These are phyloP conservation scores for Marasmarcha lunaedactyla DNA, from an alignment of 2,888 invertebrate genomes.

Conservation along the genomic window DNA sequence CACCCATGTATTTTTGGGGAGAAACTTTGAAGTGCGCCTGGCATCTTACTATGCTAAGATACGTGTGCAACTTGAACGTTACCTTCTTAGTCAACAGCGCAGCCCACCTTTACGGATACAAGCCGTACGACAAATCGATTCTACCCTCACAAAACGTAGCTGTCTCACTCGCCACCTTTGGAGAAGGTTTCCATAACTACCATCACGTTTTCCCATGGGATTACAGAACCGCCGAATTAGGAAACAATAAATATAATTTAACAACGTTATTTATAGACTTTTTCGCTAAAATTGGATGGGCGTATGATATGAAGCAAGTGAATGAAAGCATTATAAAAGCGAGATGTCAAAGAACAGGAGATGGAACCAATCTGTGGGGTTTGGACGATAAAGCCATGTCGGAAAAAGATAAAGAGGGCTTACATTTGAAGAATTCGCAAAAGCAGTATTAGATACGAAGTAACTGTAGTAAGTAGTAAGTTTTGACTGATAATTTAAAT, in stretches of 20 bases:
- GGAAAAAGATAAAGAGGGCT: constrained; percentile 3
- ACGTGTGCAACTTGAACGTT: constrained; percentile 64
- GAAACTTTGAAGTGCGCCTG: constrained; percentile 50
- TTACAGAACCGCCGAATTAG: constrained; percentile 30
- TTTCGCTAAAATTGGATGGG: constrained; percentile 28
- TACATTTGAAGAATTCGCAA: no score
- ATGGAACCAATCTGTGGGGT: constrained; percentile 24
- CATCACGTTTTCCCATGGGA: constrained; percentile 39
- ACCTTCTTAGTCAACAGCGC: constrained; percentile 74
- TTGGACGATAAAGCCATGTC: constrained; percentile 6
- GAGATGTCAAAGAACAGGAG: constrained; percentile 23
- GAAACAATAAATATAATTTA: constrained; percentile 20
- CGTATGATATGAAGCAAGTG: constrained; percentile 33
- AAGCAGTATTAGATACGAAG: no score
- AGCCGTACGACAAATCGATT: constrained; percentile 47
- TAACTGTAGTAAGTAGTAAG: no score
- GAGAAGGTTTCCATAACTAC: constrained; percentile 40
- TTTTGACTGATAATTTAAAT: no score
- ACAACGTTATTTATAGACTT: constrained; percentile 35
- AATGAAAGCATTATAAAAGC: constrained; percentile 17
- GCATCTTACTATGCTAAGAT: constrained; percentile 54
- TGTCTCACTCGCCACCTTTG: constrained; percentile 23
- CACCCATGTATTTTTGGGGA: constrained; percentile 70
- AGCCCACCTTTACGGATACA: constrained; percentile 65
- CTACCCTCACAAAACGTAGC: constrained; percentile 21